Conservation (phyloP, 1,140 invertebrate genomes). For the Drosophila nikananu region DNA sequence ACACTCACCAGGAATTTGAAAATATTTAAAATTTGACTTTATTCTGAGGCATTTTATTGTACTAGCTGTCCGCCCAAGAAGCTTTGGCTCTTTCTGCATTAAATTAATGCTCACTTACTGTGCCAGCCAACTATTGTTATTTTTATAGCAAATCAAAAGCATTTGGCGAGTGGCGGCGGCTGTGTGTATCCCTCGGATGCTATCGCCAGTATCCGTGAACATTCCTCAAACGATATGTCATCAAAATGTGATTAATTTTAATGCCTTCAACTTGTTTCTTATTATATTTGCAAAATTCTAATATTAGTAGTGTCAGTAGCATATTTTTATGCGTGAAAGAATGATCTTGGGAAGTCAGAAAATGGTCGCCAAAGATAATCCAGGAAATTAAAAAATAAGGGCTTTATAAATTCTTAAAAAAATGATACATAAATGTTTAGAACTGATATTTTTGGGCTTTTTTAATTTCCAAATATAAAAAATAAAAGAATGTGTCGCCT, state of each 20-base stretch:
- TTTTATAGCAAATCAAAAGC: slow-evolving; percentile 48
- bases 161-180: slow-evolving; percentile 9
- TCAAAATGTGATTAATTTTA: slow-evolving; percentile 70
- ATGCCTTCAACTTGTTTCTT: slow-evolving; percentile 22
- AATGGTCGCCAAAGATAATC: no score
- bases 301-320: slow-evolving; percentile 30
- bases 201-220: slow-evolving; percentile 51
- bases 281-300: slow-evolving; percentile 24
- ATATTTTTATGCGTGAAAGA: slow-evolving; percentile 9
- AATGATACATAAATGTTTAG: no score
- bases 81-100: slow-evolving; percentile 53
- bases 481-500: not conserved
- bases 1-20: slow-evolving; percentile 42
- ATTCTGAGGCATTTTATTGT: slow-evolving; percentile 50
- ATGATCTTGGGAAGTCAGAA: not conserved
- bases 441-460: not conserved
- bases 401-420: no score
- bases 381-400: no score
- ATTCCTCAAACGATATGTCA: slow-evolving; percentile 68
- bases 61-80: slow-evolving; percentile 23
- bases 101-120: slow-evolving; percentile 76
- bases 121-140: slow-evolving; percentile 61
- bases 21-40: slow-evolving; percentile 56
- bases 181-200: slow-evolving; percentile 32
- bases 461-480: not conserved